Evolutionary conservation across 2,888 invertebrate genomes (phyloP).

Genomic region (Trachelus troglodyta): DNA sequence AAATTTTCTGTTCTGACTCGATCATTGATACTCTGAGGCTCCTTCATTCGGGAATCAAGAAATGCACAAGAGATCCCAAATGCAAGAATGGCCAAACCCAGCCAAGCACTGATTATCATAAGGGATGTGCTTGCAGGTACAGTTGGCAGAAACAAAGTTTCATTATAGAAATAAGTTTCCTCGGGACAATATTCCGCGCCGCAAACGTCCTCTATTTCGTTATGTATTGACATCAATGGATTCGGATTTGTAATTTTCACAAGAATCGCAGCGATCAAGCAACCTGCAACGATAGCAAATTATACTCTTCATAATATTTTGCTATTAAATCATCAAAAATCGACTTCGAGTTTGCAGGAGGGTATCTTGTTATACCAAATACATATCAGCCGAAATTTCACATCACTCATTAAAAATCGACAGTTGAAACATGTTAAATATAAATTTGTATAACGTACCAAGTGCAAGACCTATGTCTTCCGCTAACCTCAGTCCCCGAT

Average conservation of each 20-base stretch:
- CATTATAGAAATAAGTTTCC: constrained; percentile 52
- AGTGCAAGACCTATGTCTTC: constrained; percentile 61
- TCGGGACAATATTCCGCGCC: constrained; percentile 59
- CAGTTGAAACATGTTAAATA: neutral
- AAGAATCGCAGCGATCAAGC: constrained; percentile 53
- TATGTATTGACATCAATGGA: constrained; percentile 29
- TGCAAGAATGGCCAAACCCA: constrained; percentile 56
- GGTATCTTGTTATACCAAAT: no score
- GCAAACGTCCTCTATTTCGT: constrained; percentile 51
- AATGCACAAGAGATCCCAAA: constrained; percentile 59
- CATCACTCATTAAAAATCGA: neutral
- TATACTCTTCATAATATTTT: neutral
- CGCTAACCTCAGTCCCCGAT: constrained; percentile 56
- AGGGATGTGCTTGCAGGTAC: constrained; percentile 48
- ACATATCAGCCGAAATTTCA: no score
- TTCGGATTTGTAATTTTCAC: constrained; percentile 49
- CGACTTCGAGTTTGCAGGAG: no score
- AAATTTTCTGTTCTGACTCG: constrained; percentile 41
- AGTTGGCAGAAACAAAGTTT: constrained; percentile 45
- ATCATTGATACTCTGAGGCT: constrained; percentile 49
- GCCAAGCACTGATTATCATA: constrained; percentile 55
- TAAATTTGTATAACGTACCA: constrained; percentile 30
- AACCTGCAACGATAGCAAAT: constrained; percentile 39
- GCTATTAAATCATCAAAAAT: neutral
- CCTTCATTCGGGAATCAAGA: constrained; percentile 58